Percentiles rank a stretch among this genome's conserved stretches.
Evolutionary conservation across 2,797 vertebrate species (phyloP).

Genomic region (Tolypeutes matacus): DNA sequence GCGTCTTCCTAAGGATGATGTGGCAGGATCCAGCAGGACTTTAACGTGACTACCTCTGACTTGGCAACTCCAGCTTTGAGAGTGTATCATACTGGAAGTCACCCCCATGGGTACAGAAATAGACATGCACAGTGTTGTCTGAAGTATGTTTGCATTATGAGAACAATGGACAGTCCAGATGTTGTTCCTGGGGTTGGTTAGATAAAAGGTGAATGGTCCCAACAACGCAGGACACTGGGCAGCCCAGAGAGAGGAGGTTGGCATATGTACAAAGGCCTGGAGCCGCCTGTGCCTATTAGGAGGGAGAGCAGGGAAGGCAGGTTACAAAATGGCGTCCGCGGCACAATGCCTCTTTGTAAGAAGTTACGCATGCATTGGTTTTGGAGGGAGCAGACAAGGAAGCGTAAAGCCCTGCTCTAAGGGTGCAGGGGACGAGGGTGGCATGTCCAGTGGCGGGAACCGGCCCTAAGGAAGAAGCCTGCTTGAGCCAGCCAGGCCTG

Average conservation of each 20-base stretch:
- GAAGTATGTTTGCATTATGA: background rate
- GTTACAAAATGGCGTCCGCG: background rate
- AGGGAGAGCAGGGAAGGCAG: background rate
- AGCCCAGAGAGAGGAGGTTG: background rate
- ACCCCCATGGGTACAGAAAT: background rate
- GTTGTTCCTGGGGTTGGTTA: background rate
- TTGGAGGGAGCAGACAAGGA: background rate
- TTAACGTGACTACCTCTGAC: background rate
- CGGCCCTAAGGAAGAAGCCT: background rate
- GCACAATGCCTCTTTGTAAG: background rate
- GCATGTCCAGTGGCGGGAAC: background rate
- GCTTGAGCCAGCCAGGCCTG: background rate
- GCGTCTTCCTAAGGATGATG: background rate
- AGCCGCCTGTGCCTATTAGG: background rate
- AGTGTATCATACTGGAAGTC: background rate
- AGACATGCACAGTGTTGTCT: background rate
- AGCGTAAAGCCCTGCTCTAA: background rate
- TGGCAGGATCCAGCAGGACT: background rate
- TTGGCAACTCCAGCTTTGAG: background rate
- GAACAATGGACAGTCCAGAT: background rate
- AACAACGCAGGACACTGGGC: background rate
- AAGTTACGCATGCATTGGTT: background rate
- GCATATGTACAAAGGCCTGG: background rate
- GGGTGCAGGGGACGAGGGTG: background rate
- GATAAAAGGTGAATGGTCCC: background rate